Base-by-base conservation (phyloP, 2,888 invertebrate species). In the Melipona bicolor region DNA sequence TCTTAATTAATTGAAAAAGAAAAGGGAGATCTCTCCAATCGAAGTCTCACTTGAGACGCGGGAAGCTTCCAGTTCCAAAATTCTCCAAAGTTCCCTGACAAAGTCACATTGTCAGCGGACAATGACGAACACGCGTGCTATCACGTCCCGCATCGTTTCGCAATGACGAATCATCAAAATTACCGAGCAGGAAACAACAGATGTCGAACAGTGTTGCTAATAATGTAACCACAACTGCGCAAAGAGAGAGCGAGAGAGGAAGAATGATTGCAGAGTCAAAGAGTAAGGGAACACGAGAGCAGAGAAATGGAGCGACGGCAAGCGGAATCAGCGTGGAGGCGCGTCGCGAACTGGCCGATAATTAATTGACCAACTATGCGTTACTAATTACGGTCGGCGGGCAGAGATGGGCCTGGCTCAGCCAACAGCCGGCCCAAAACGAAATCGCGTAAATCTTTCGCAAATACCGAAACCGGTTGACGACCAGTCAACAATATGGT, bases 391-490 rank as follows among this genome's bases (percentile, higher is more conserved):
- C 59, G 32, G 24, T 24, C 24, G 27, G 17, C 43, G 17, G 24
- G 36, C 9, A 36, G 36, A 50, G 27, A 65, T 68, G 67, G 9
- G 13, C 36, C 43, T 27, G n/a, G 68, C 43, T 43, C 43, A 43
- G 43, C 1, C 43, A 68, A 62, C 68, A 36, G 6, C 9, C 36
- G 21, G 24, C 17, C 67, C 43, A 9, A 59, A 52, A 61, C 49
- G 52, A 19, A 43, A 36, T 27, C 52, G 65, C 32, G 83, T 86
- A 79, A 82, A 85, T 77, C 87, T 88, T 85, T 88, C 77, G 17
- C 82, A 81, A 86, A 89, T 87, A 75, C 82, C 70, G 80, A 68
- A 87, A 89, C 89, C 84, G 82, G 84, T 86, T 75, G 83, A 87
- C 85, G 79, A 85, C 72, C 81, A 78, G 77, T 52, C 89, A 87